Base-by-base conservation (phyloP, 2,113 vertebrate genomes). In the Mastomys coucha region DNA sequence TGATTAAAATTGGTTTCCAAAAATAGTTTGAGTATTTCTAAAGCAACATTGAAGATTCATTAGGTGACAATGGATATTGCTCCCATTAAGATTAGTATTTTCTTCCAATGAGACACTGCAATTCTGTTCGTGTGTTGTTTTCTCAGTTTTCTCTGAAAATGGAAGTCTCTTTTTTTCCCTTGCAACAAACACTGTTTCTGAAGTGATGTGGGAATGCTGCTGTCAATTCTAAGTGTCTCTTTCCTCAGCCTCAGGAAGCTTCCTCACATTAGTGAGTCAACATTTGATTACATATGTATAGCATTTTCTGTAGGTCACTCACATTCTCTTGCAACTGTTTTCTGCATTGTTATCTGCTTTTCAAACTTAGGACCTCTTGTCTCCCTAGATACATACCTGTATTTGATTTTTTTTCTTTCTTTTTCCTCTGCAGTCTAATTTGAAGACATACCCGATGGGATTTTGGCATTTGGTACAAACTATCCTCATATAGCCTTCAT, bases 401-500 rank as follows among this genome's bases (percentile, higher is more conserved):
- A 7, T 72, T 1, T 6, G 26, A 45, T 51, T 39, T 20, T 13
- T 45, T 51, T 28, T 22, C 36, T 36, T 70, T 73, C 16, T 53
- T 24, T 7, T 8, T 8, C 56, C 13, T 80, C n/a, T 89, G 4
- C 12, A 49, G 24, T 28, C 0, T 12, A 26, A 3, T 1, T 53
- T 67, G 1, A 86, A 96, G 53, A 87, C 1, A 56, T 6, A 36
- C 4, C 63, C 19, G 26, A 0, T 67, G 24, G 11, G 20, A 69
- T 69, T 69, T 69, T 5, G 67, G 31, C 31, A 33, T 33, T 33
- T 60, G 88, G 0, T 14, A 87, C 24, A 45, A 22, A 36, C 16
- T 51, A 58, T 75, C 1, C 20, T 60, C 1, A 0, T 16, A 24
- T 12, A 49, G 2, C 1, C 0, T 31, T 11, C 8, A 9, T 45